phyloP scores from a whole-genome alignment of 2,113 vertebrate genomes.

The Aepyceros melampus region DNA sequence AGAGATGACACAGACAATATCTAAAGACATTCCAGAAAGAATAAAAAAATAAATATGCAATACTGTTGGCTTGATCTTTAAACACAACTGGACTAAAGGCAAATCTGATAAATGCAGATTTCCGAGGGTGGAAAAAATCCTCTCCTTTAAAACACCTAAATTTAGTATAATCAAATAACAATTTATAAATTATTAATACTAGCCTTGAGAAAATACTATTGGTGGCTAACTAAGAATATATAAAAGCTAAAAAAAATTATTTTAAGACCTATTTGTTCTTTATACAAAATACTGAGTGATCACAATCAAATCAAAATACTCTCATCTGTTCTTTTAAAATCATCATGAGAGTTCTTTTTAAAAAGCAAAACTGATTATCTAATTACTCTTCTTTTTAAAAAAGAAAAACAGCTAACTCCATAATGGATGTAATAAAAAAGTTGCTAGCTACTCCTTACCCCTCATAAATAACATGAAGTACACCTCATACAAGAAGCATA shows the following conservation, averaged over 20 bases:
- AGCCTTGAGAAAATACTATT: neutral
- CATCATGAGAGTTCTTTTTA: neutral
- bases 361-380: neutral
- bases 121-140: neutral
- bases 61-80: neutral
- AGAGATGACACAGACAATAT: neutral
- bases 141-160: slow-evolving; percentile 10
- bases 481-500: neutral
- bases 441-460: neutral
- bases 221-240: neutral
- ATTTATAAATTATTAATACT: neutral
- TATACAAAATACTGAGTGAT: neutral
- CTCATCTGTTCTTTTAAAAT: slow-evolving; percentile 4
- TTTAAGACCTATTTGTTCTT: neutral
- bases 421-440: neutral
- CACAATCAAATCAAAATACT: slow-evolving; percentile 22
- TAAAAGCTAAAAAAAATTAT: neutral
- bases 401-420: neutral
- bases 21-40: neutral
- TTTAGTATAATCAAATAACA: slow-evolving; percentile 9
- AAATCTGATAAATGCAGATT: slow-evolving; percentile 25
- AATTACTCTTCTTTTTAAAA: neutral
- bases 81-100: neutral
- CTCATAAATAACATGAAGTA: neutral
- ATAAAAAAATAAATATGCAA: neutral